Base-by-base conservation (phyloP, 2,113 vertebrate species). In the Tiliqua scincoides region DNA sequence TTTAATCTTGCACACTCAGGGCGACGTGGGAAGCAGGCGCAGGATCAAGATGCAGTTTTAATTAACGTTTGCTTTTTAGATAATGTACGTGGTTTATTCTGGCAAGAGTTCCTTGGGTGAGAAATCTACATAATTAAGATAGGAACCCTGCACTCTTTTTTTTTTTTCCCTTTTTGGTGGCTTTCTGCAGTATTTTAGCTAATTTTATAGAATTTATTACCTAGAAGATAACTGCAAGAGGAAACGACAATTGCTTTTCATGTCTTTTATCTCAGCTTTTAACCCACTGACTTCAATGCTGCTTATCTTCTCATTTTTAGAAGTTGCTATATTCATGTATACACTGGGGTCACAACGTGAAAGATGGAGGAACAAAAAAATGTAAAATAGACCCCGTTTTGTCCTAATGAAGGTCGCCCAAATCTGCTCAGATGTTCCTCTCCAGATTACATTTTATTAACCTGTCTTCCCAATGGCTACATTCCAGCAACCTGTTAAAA, bases 51-150 rank as follows among this genome's bases (percentile, higher is more conserved):
- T 94, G 90, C 92, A 89, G 89, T 91, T 96, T 96, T 97, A 97
- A 97, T 97, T 97, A 96, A 96, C 95, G 93, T 94, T 96, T 93
- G 90, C 92, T 95, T 97, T 95, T 95, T 89, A 94, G 95, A 95
- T 96, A 96, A 96, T 94, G 93, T 85, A 92, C 88, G 4, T 94
- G 93, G 94, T 96, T 96, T 96, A 94, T 96, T 96, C 96, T 96
- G 96, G 95, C 93, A 93, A 90, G 94, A 93, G 93, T 94, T 96
- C 95, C 93, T 91, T 96, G 95, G 94, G 96, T 95, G 88, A 93
- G 95, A 94, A 95, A 94, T 95, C 93, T 92, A 91, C 90, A 88
- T 96, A 97, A 96, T 96, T 96, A 96, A 96, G 93, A 95, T 93
- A 95, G 95, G 94, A 96, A 95, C 94, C 96, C 93, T 95, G 94